Percentiles rank a stretch among this genome's conserved stretches.
Conservation (phyloP, 1,140 invertebrate genomes). For the Adoxophyes honmai region DNA sequence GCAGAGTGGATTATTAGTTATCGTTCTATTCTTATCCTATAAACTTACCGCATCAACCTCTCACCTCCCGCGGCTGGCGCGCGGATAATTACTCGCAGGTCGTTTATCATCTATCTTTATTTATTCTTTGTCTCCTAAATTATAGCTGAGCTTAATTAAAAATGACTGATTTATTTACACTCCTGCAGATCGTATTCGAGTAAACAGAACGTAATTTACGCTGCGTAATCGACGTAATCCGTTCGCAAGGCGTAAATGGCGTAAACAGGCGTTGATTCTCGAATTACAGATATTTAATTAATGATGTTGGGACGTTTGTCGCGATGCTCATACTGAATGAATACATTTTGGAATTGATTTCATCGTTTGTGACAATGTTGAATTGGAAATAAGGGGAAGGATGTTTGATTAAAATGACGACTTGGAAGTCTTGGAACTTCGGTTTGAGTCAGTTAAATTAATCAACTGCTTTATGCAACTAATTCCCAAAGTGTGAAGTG, state of each 20-base stretch:
- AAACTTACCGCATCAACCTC: not conserved
- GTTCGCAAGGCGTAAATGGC: not conserved
- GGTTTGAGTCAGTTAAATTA: too few relatives aligned
- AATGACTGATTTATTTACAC: constrained; percentile 33
- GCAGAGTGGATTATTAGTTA: too few relatives aligned
- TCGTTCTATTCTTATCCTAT: too few relatives aligned
- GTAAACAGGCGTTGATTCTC: not conserved
- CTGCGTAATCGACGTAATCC: not conserved
- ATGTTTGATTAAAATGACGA: too few relatives aligned
- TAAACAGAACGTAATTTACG: not conserved
- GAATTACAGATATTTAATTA: not conserved
- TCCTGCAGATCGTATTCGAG: not conserved
- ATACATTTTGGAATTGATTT: not conserved
- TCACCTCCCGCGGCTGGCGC: not conserved
- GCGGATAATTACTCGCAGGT: constrained; percentile 18
- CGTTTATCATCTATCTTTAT: not conserved
- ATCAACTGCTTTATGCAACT: too few relatives aligned
- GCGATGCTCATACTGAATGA: not conserved
- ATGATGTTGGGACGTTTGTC: not conserved
- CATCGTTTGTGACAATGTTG: too few relatives aligned
- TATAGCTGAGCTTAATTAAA: constrained; percentile 29
- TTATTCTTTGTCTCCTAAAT: constrained; percentile 24
- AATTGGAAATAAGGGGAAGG: too few relatives aligned
- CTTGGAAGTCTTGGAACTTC: too few relatives aligned
- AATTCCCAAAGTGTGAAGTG: too few relatives aligned